Evolutionary conservation across 1,140 invertebrate genomes (phyloP).

Genomic region (Microplitis mediator): DNA sequence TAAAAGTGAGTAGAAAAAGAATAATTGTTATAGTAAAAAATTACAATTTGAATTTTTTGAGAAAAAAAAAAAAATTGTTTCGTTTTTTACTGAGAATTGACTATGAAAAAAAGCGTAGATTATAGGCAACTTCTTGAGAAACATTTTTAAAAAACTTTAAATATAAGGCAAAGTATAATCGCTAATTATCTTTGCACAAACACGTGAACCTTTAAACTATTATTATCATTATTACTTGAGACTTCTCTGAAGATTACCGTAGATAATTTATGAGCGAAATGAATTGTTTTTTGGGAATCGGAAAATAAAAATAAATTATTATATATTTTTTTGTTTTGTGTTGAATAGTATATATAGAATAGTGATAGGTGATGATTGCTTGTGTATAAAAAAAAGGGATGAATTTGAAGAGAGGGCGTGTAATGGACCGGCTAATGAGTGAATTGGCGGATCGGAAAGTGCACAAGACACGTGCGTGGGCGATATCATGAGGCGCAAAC

Average conservation of each 20-base stretch:
- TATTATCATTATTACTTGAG: too few species aligned
- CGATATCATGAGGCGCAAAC: conserved; percentile 7
- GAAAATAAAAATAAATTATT: too few species aligned
- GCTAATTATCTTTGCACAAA: too few species aligned
- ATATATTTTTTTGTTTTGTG: too few species aligned
- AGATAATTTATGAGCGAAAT: not conserved
- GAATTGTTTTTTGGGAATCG: not conserved
- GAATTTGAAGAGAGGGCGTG: conserved; percentile 2
- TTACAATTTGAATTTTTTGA: too few species aligned
- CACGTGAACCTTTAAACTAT: too few species aligned
- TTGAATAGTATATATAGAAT: not conserved
- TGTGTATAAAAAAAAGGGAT: not conserved
- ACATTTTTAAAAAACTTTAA: not conserved
- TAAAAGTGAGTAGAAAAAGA: too few species aligned
- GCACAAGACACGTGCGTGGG: conserved; percentile 17
- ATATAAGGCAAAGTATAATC: not conserved
- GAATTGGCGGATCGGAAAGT: conserved; percentile 26
- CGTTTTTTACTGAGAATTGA: not conserved
- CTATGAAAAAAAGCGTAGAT: not conserved
- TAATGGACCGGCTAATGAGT: conserved; percentile 21
- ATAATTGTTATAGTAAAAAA: too few species aligned
- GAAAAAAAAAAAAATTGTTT: too few species aligned
- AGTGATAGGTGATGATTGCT: not conserved
- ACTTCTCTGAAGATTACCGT: too few species aligned
- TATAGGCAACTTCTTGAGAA: not conserved